These are phyloP conservation scores for Augochlorella aurata DNA, from an alignment of 2,888 invertebrate genomes.

Conservation along the genomic window DNA sequence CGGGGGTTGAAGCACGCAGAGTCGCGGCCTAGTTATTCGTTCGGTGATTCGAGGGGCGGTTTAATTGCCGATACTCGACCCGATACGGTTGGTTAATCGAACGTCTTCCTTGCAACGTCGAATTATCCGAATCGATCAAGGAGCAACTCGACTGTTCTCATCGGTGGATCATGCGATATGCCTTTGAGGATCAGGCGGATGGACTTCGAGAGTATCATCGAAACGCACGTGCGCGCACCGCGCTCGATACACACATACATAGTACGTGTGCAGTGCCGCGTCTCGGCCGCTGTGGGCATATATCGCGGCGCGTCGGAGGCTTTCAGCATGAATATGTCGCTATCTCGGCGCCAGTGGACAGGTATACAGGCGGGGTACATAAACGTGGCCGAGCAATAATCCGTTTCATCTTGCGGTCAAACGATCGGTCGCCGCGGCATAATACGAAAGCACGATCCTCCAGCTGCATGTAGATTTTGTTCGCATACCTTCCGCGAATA, in stretches of 20 bases:
- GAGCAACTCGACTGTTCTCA: slow-evolving; percentile 22
- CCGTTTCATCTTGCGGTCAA: slow-evolving; percentile 66
- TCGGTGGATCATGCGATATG: slow-evolving; percentile 38
- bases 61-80: slow-evolving; percentile 43
- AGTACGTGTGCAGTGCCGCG: slow-evolving; percentile 5
- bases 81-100: slow-evolving; percentile 24
- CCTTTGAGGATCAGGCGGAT: slow-evolving; percentile 53
- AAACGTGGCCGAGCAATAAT: slow-evolving; percentile 67
- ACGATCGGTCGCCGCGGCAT: slow-evolving; percentile 46
- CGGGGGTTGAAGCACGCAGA: not conserved
- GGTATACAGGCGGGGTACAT: slow-evolving; percentile 60
- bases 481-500: slow-evolving; percentile 32
- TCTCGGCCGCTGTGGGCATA: slow-evolving; percentile 44
- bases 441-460: slow-evolving; percentile 47
- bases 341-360: slow-evolving; percentile 63
- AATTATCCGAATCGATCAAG: slow-evolving; percentile 43
- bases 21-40: slow-evolving; percentile 11
- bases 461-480: slow-evolving; percentile 29
- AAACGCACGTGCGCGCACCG: slow-evolving; percentile 42
- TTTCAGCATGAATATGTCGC: slow-evolving; percentile 68
- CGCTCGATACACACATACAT: slow-evolving; percentile 21
- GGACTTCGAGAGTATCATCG: slow-evolving; percentile 33
- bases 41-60: not conserved
- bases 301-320: slow-evolving; percentile 53
- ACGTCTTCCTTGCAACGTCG: slow-evolving; percentile 39